These are phyloP conservation scores for Reticulitermes lucifugus DNA, from an alignment of 2,888 invertebrate species.

Conservation along the genomic window DNA sequence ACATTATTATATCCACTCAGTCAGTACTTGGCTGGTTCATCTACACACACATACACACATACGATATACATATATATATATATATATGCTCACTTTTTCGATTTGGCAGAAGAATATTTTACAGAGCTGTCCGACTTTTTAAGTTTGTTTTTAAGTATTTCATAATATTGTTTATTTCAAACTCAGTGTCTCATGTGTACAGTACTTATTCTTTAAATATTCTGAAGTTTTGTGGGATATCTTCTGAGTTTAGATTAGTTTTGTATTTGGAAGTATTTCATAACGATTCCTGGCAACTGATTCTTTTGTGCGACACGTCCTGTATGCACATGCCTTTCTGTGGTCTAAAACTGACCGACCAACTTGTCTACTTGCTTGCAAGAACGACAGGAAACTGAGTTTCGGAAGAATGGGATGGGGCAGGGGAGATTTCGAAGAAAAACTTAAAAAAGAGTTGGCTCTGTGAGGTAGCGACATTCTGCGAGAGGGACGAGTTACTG, in stretches of 20 bases:
- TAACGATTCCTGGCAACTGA: background rate
- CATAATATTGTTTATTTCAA: too few relatives aligned
- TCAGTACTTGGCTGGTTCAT: too few relatives aligned
- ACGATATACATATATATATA: too few relatives aligned
- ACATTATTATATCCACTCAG: too few relatives aligned
- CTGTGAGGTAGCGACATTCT: background rate
- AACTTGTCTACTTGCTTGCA: background rate
- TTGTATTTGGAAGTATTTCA: background rate
- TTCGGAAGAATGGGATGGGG: background rate
- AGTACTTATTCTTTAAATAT: background rate
- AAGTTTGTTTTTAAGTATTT: too few relatives aligned
- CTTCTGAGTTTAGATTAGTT: background rate
- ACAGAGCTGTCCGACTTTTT: too few relatives aligned
- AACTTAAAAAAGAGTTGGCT: constrained; percentile 7
- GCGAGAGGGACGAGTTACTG: constrained; percentile 41
- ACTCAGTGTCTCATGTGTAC: too few relatives aligned
- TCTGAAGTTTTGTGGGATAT: background rate
- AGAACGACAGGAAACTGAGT: background rate
- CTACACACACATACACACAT: too few relatives aligned
- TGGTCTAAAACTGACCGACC: background rate
- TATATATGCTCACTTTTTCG: too few relatives aligned
- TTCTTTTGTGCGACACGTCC: background rate
- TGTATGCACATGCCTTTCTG: background rate
- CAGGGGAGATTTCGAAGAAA: background rate
- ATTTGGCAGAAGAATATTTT: too few relatives aligned